Conservation (phyloP, 2,797 vertebrate genomes). For the Sebastes oblongus region DNA sequence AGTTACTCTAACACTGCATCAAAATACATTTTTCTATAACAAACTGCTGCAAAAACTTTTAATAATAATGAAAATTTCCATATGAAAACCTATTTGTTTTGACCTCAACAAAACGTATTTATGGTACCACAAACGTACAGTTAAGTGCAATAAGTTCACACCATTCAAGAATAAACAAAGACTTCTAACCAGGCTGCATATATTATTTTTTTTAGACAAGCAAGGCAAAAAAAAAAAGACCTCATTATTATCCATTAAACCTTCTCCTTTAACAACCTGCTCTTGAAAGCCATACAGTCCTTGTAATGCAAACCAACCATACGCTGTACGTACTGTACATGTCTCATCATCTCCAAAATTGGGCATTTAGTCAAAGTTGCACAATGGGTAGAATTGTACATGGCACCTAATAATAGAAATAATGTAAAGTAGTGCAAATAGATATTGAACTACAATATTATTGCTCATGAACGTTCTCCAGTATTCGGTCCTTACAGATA, state of each 20-base stretch:
- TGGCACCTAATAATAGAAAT: constrained; percentile 34
- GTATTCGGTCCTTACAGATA: constrained; percentile 10
- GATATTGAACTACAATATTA: constrained; percentile 1
- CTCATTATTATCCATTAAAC: constrained; percentile 19
- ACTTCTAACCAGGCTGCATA: constrained; percentile 20
- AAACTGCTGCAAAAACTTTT: constrained; percentile 10
- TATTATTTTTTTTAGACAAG: constrained; percentile 36
- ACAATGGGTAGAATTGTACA: constrained; percentile 10
- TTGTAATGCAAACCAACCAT: constrained; percentile 6
- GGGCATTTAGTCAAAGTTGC: constrained; percentile 6
- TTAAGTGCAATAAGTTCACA: constrained; percentile 23
- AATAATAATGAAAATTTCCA: neutral
- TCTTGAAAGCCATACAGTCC: constrained; percentile 15
- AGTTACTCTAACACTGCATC: constrained; percentile 24
- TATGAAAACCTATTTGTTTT: constrained; percentile 17
- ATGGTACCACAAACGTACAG: constrained; percentile 1
- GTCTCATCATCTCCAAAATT: constrained; percentile 7
- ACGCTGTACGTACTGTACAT: neutral
- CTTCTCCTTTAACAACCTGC: constrained; percentile 32
- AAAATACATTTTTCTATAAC: constrained; percentile 21
- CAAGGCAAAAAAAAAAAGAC: constrained; percentile 63
- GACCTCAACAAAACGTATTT: constrained; percentile 15
- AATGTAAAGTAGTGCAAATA: constrained; percentile 24
- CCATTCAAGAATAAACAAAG: constrained; percentile 3
- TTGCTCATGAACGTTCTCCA: neutral